These are phyloP conservation scores for Nephrotoma guestfalica DNA, from an alignment of 2,888 invertebrate genomes.

Conservation along the genomic window DNA sequence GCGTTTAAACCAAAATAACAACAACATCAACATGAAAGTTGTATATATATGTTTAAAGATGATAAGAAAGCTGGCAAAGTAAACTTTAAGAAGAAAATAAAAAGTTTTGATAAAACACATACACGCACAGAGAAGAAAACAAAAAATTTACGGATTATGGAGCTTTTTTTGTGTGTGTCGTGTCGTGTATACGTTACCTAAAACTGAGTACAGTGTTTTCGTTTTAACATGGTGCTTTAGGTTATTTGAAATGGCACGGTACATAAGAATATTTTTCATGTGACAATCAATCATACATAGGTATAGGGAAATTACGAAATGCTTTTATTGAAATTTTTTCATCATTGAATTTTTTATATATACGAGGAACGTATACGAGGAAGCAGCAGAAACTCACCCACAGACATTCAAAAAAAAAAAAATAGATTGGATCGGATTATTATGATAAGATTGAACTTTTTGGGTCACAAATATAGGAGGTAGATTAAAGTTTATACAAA, in stretches of 20 bases:
- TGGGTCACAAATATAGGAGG: background rate
- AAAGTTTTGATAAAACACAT: background rate
- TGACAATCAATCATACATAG: background rate
- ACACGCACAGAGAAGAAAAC: background rate
- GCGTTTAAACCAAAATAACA: background rate
- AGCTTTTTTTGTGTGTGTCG: background rate
- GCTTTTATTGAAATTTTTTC: background rate
- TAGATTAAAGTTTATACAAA: background rate
- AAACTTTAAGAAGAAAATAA: background rate
- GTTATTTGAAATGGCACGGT: background rate
- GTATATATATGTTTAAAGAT: background rate
- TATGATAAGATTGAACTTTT: background rate
- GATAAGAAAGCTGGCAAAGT: background rate
- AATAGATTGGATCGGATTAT: background rate
- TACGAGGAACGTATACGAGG: background rate
- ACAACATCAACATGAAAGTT: background rate
- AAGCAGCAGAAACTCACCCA: background rate
- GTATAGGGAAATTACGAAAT: background rate
- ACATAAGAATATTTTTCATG: background rate
- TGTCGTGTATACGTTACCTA: background rate
- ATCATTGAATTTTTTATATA: background rate
- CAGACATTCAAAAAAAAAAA: background rate
- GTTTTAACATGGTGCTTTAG: background rate
- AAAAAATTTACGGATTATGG: background rate
- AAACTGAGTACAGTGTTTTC: background rate